phyloP scores from a whole-genome alignment of 2,113 vertebrate species.

The Leptocoma aspasia region DNA sequence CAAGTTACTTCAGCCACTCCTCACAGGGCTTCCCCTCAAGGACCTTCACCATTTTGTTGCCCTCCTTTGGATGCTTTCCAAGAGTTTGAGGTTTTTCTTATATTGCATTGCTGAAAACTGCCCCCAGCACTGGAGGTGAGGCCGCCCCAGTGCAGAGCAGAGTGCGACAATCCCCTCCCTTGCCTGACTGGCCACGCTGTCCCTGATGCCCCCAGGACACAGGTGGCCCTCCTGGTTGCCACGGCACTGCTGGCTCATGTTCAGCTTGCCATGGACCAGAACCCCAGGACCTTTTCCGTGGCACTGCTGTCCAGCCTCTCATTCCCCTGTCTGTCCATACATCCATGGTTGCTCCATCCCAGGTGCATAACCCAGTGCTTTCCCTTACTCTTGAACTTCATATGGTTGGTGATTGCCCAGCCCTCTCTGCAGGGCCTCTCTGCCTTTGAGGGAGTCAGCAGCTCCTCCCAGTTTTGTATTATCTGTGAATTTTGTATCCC shows the following conservation, averaged over 20 bases:
- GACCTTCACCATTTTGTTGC: too few species aligned
- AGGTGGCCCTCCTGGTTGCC: background rate
- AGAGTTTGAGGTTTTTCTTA: too few species aligned
- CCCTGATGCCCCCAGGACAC: background rate
- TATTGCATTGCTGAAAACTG: too few species aligned
- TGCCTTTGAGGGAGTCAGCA: fast-evolving
- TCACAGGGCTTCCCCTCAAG: background rate
- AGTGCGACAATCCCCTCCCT: background rate
- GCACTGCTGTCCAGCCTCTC: background rate
- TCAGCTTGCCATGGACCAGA: background rate
- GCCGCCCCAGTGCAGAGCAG: background rate
- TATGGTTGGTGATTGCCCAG: background rate
- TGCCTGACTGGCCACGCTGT: fast-evolving
- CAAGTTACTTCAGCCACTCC: background rate
- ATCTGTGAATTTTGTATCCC: fast-evolving
- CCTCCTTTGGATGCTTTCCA: too few species aligned
- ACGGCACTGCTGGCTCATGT: background rate
- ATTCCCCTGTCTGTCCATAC: background rate
- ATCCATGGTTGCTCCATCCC: background rate
- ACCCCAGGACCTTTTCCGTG: background rate
- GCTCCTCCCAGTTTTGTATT: background rate
- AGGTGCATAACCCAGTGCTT: background rate
- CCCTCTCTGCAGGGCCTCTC: background rate
- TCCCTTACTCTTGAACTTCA: too few species aligned
- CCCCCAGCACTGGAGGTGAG: background rate